phyloP scores from a whole-genome alignment of 2,113 vertebrate genomes.

The Pagrus major region DNA sequence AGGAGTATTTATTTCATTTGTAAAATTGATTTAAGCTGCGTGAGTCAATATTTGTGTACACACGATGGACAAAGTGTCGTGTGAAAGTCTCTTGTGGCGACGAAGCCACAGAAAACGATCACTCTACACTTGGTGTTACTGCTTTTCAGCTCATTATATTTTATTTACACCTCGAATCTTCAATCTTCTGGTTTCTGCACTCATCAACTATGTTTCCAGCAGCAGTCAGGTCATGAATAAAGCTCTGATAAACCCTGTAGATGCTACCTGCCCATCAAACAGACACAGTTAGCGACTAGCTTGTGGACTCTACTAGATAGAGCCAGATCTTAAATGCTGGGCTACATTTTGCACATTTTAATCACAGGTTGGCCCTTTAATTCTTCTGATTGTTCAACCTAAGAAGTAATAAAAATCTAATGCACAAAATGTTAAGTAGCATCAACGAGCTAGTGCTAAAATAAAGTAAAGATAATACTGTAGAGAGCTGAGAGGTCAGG shows the following conservation, averaged over 20 bases:
- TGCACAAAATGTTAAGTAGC: not conserved
- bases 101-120: not conserved
- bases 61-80: not conserved
- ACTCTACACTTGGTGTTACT: not conserved
- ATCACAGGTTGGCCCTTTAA: not conserved
- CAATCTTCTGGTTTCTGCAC: not conserved
- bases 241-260: not conserved
- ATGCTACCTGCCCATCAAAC: not conserved
- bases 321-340: not conserved
- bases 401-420: not conserved
- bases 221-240: not conserved
- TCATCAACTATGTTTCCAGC: not conserved
- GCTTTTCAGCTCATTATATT: not conserved
- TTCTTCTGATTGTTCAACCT: not conserved
- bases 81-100: not conserved
- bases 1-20: not conserved
- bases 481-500: not conserved
- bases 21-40: slow-evolving; percentile 2
- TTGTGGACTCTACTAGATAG: not conserved
- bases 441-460: not conserved
- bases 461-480: not conserved
- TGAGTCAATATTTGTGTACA: not conserved
- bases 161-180: not conserved
- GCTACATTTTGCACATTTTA: not conserved
- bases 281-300: not conserved